Evolutionary conservation across 1,140 invertebrate species (phyloP), one percentile per base, ranked within the genome.

Genomic region (Limonius californicus): DNA sequence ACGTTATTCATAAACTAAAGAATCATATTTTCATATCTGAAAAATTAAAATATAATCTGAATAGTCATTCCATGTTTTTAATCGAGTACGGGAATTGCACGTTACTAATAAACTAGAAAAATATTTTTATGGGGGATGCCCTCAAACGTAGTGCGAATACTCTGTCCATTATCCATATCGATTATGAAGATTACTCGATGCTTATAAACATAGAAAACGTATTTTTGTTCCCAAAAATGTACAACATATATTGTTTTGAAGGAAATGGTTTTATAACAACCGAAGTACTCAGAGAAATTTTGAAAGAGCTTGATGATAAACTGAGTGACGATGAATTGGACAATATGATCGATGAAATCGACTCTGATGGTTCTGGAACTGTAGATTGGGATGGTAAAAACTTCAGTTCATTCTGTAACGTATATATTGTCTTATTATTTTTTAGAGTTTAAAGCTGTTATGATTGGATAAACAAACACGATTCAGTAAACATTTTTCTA

Each of bases 311-410:
- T 11, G 89, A 90, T 72, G 85, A 87, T 65, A 88, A 88, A 53
- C 74, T 90, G 20, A 82, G 85, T 0, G 80, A 82, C 20, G 83
- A 85, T 45, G 88, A 89, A 65, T 75, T 90, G 59, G 87, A 89
- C 64, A 80, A 81, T 65, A 89, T 90, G 81, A 89, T 89, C 69
- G 87, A 89, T 59, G 88, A 90, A 78, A 89, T 90, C n/a, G n/a
- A 95, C 79, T 90, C 91, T 74, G 87, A 89, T 78, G 88, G 88
- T 89, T 84, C 86, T 1, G 88, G 87, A 27, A 88, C 87, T 0
- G 85, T 89, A 42, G 87, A 89, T 67, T 89, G 88, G 79, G 86
- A 89, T 74, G 86, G 87, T 88, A 77, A 62, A 12, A 12, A 18
- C 4, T 7, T 32, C 11, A 32, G 11, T 4, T 32, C 11, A 32